These are phyloP conservation scores for Percopsis omiscomaycus DNA, from an alignment of 2,797 vertebrate genomes.

Conservation along the genomic window DNA sequence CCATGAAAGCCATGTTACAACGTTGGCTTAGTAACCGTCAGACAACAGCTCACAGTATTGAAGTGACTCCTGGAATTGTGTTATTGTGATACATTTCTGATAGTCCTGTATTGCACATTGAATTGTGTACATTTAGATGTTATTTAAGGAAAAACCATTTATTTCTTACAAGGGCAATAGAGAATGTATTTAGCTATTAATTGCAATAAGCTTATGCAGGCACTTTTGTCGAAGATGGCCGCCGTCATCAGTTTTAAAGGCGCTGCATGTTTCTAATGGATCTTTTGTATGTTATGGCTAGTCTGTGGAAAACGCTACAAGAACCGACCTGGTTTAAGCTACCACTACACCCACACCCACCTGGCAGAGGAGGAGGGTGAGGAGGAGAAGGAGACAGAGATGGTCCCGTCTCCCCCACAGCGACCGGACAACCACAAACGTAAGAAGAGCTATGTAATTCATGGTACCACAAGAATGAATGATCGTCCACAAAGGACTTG, in stretches of 20 bases:
- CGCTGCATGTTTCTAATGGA: slow-evolving; percentile 20
- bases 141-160: no score
- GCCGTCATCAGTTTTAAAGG: neutral
- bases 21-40: no score
- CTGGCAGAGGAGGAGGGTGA: slow-evolving; percentile 95
- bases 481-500: no score
- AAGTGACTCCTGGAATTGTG: no score
- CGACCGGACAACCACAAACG: slow-evolving; percentile 92
- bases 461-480: neutral
- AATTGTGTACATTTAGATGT: no score
- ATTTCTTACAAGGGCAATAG: no score
- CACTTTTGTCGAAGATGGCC: neutral
- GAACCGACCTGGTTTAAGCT: slow-evolving; percentile 96
- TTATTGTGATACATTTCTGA: no score
- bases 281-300: slow-evolving; percentile 52
- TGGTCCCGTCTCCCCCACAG: slow-evolving; percentile 81
- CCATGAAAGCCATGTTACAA: no score
- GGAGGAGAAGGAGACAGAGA: slow-evolving; percentile 87
- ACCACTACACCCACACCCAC: slow-evolving; percentile 97
- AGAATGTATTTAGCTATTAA: no score
- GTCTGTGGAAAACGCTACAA: slow-evolving; percentile 98
- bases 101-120: no score
- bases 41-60: no score
- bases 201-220: neutral
- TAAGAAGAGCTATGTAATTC: slow-evolving; percentile 65